Evolutionary conservation across 2,113 vertebrate species (phyloP).

Genomic region (Myrmophylax atrothorax): DNA sequence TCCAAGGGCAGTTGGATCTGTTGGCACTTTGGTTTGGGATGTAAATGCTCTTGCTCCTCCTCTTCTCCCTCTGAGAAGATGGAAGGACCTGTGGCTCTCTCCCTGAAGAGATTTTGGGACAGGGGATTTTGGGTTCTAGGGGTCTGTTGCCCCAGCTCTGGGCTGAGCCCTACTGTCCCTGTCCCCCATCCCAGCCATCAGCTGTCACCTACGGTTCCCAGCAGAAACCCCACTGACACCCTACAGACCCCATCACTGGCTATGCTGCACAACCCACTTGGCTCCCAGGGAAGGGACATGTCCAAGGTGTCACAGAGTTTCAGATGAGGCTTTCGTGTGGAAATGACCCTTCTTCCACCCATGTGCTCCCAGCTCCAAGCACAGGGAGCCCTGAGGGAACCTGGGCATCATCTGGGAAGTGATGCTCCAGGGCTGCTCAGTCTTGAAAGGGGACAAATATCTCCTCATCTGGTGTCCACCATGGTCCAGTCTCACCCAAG

Average conservation of each 20-base stretch:
- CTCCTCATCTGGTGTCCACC: background rate
- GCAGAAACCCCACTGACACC: background rate
- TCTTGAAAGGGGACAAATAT: background rate
- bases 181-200: background rate
- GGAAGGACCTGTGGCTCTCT: background rate
- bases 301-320: accelerated
- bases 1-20: accelerated
- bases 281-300: background rate
- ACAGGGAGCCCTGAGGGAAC: accelerated
- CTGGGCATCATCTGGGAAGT: background rate
- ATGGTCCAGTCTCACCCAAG: accelerated
- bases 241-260: accelerated
- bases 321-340: accelerated
- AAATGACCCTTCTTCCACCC: background rate
- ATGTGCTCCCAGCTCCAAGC: accelerated
- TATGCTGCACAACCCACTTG: accelerated
- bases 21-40: background rate
- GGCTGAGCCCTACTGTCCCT: background rate
- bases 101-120: background rate
- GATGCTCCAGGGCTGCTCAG: background rate
- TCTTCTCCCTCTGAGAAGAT: background rate
- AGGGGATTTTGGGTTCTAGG: accelerated
- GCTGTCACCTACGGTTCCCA: background rate
- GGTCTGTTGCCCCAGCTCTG: background rate
- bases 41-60: accelerated